These are phyloP conservation scores for Brachypterus glaber DNA, from an alignment of 2,888 invertebrate genomes.

Conservation along the genomic window DNA sequence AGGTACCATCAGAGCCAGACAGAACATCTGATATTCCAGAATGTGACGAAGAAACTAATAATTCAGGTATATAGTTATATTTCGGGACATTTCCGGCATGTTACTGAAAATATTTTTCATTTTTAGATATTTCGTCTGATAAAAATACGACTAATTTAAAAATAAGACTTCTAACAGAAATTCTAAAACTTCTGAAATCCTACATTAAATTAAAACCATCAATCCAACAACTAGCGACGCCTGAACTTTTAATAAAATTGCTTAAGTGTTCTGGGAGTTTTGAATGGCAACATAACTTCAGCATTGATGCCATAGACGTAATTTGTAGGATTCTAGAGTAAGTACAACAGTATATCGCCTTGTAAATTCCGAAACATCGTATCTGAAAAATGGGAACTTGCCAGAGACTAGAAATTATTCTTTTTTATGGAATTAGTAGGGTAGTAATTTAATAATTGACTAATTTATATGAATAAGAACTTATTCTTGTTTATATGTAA, in stretches of 20 bases:
- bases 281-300: conserved; percentile 12
- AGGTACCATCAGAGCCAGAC: background rate
- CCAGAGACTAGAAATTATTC: too few species aligned
- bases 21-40: conserved; percentile 7
- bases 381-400: too few species aligned
- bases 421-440: too few species aligned
- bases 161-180: conserved; percentile 24
- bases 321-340: conserved; percentile 20
- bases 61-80: background rate
- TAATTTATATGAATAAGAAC: too few species aligned
- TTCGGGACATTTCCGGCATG: background rate
- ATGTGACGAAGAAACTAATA: conserved; percentile 7
- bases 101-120: background rate
- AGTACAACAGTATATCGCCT: conserved; percentile 1
- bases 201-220: conserved; percentile 24
- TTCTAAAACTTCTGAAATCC: conserved; percentile 24
- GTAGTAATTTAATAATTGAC: too few species aligned
- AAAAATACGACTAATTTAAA: conserved; percentile 18
- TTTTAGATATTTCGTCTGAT: background rate
- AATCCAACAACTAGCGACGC: conserved; percentile 22
- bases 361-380: too few species aligned
- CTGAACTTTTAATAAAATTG: conserved; percentile 25
- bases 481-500: too few species aligned
- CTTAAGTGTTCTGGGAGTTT: conserved; percentile 24
- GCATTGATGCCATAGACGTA: conserved; percentile 17